These are phyloP conservation scores for Gasterosteus aculeatus DNA, from an alignment of 2,113 vertebrate species.

Conservation along the genomic window DNA sequence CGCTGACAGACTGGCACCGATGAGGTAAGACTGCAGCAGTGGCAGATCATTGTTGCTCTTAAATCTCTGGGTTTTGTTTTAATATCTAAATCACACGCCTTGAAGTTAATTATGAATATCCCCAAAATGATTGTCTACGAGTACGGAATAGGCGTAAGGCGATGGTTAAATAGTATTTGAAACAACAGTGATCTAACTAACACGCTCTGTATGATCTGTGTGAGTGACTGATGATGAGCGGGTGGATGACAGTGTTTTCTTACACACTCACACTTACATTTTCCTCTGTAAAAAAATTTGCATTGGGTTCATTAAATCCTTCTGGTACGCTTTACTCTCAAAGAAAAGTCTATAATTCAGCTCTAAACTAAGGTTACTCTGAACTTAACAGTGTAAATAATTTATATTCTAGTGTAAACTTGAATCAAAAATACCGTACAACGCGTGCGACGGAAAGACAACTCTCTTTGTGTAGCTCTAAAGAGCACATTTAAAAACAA, in stretches of 20 bases:
- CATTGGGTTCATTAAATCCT: background rate
- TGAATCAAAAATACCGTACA: background rate
- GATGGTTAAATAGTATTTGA: background rate
- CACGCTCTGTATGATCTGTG: no score
- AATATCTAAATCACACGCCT: background rate
- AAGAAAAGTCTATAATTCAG: background rate
- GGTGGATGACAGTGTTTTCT: no score
- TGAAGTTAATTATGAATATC: background rate
- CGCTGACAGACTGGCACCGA: background rate
- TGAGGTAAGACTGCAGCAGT: conserved; percentile 54
- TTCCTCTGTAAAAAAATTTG: background rate
- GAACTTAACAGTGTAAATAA: background rate
- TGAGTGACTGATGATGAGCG: background rate
- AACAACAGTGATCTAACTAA: background rate
- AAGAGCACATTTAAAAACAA: conserved; percentile 12
- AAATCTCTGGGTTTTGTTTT: background rate
- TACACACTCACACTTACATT: background rate
- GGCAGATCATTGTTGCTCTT: background rate
- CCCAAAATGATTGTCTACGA: background rate
- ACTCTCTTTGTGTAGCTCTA: background rate
- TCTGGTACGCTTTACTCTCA: background rate
- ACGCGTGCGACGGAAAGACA: background rate
- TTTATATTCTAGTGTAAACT: background rate
- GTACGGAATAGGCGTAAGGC: background rate
- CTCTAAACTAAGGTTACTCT: background rate